Evolutionary conservation across 2,888 invertebrate genomes (phyloP), one percentile per base, ranked within the genome.

Genomic region (Halictus quadricinctus): DNA sequence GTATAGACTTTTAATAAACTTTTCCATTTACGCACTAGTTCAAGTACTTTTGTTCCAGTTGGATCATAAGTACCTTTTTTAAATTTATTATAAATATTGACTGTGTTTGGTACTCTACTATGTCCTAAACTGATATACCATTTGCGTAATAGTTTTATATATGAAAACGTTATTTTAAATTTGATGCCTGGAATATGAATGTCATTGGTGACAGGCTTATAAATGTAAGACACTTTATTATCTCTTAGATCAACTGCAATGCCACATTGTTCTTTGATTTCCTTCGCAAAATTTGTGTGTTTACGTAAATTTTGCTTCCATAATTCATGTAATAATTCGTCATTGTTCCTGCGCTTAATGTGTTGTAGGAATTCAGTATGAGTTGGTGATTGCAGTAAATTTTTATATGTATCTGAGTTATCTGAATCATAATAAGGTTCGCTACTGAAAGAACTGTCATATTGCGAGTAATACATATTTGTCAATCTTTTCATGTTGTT

Each of bases 101-200:
- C 69, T 18, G 29, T 13, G 0, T 75, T 48, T n/a, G 90, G 89
- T 6, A 89, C 21, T 25, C 70, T 79, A 78, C 76, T 85, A 8
- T 18, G 54, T 0, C 86, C 88, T 18, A 43, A 36, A 72, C 87
- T 90, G 36, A 86, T 69, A n/a, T 82, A 87, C 89, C 89, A 89
- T 79, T 79, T 90, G 15, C 85, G 83, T 13, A 76, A 46, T 21
- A 87, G 8, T 46, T 69, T 78, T 13, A 29, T 8, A 64, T 89
- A 89, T 8, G 29, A 1, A 5, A 88, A 7, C 43, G 73, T 79
- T 82, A 89, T 21, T 80, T 81, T 86, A 54, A 83, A 89, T 48
- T 64, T 78, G 15, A 89, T 82, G 12, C 29, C 79, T 43, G 72
- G 25, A 50, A 83, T n/a, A 15, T 13, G 4, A 36, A 64, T 12